Evolutionary conservation across 2,113 vertebrate species (phyloP).

Genomic region (Syrrhaptes paradoxus): DNA sequence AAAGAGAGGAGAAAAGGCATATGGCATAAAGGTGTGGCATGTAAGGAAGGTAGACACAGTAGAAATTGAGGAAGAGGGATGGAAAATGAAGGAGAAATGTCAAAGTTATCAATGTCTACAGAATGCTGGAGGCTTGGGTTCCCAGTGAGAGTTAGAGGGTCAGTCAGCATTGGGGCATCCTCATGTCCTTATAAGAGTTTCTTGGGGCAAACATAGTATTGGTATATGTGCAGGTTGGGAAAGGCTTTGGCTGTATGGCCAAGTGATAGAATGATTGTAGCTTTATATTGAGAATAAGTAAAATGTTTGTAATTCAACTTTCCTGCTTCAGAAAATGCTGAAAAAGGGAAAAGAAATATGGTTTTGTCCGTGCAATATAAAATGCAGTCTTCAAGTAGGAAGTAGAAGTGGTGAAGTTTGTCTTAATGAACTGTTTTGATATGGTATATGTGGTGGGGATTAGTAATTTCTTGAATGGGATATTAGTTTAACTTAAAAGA

Average conservation of each 20-base stretch:
- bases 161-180: not conserved
- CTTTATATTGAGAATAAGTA: not conserved
- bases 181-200: not conserved
- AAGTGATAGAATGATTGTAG: not conserved
- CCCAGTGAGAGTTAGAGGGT: not conserved
- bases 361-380: not conserved
- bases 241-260: not conserved
- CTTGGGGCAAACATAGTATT: not conserved
- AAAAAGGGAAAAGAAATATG: not conserved
- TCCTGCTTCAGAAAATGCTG: not conserved
- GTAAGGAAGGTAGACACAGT: not conserved
- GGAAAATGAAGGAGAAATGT: not conserved
- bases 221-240: not conserved
- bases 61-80: not conserved
- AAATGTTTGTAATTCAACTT: not conserved
- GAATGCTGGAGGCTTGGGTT: not conserved
- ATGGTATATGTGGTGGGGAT: not conserved
- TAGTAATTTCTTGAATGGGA: not conserved
- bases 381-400: not conserved
- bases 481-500: not conserved
- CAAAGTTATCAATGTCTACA: not conserved
- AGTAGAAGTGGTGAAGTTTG: not conserved
- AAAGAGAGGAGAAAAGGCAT: not conserved
- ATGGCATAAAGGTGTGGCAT: not conserved
- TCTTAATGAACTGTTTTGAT: not conserved